These are phyloP conservation scores for Rhingia rostrata DNA, from an alignment of 2,888 invertebrate genomes.

Conservation along the genomic window DNA sequence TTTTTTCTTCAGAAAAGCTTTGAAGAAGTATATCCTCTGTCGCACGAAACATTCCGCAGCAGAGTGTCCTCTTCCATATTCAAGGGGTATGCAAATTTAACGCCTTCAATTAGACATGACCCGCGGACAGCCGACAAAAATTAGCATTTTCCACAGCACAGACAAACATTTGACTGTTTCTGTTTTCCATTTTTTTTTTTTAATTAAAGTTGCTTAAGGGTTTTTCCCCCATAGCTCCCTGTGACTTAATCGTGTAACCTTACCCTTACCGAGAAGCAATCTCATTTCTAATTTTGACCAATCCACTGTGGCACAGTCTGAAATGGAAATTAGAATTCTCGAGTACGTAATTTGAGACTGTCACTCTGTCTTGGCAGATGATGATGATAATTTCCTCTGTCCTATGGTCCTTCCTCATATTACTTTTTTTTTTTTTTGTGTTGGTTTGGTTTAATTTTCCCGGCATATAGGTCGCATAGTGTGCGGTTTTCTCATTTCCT, in stretches of 20 bases:
- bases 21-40: too few relatives aligned
- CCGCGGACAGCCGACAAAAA: conserved; percentile 25
- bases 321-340: conserved; percentile 67
- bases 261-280: conserved; percentile 42
- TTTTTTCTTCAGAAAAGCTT: too few relatives aligned
- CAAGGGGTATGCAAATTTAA: conserved; percentile 29
- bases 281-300: conserved; percentile 67
- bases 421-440: conserved; percentile 8
- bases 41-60: too few relatives aligned
- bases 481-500: conserved; percentile 64
- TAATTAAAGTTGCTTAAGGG: conserved; percentile 57
- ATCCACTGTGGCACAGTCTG: conserved; percentile 43
- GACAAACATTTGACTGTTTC: conserved; percentile 19
- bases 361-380: conserved; percentile 71
- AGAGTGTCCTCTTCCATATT: conserved; percentile 8
- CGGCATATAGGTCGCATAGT: conserved; percentile 49
- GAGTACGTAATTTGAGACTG: conserved; percentile 69
- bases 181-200: conserved; percentile 48
- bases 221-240: neutral
- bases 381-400: conserved; percentile 56
- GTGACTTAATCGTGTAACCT: conserved; percentile 13
- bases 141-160: conserved; percentile 34
- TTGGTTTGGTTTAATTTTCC: conserved; percentile 28
- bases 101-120: conserved; percentile 26
- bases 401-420: neutral